phyloP scores from a whole-genome alignment of 2,888 invertebrate genomes.

The Hemaris fuciformis region DNA sequence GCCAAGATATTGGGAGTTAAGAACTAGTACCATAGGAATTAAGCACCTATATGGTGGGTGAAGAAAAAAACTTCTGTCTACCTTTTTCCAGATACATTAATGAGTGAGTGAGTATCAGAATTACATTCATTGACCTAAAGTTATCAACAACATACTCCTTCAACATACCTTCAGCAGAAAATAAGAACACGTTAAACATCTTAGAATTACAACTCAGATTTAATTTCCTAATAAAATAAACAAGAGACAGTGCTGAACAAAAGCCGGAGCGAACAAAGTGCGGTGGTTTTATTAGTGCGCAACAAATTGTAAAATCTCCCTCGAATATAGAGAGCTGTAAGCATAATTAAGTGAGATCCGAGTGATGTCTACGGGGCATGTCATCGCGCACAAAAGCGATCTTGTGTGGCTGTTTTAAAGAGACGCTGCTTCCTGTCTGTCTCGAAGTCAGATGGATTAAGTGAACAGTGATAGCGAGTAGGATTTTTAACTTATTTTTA shows the following conservation, averaged over 20 bases:
- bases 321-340: conserved; percentile 11
- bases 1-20: too few species aligned
- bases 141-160: too few species aligned
- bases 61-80: too few species aligned
- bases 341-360: conserved; percentile 41
- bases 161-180: too few species aligned
- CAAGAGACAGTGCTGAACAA: not conserved
- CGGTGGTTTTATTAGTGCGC: not conserved
- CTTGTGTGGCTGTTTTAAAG: conserved; percentile 66
- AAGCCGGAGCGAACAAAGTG: not conserved
- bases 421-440: conserved; percentile 55
- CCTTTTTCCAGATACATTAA: too few species aligned
- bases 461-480: conserved; percentile 15
- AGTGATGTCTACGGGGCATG: conserved; percentile 41
- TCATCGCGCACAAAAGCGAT: conserved; percentile 60
- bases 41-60: too few species aligned
- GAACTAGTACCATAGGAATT: too few species aligned
- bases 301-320: conserved; percentile 9
- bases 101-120: too few species aligned
- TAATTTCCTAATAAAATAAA: not conserved
- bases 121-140: too few species aligned
- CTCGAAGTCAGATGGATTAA: conserved; percentile 16
- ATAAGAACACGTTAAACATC: too few species aligned
- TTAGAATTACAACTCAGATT: not conserved
- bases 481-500: not conserved